Evolutionary conservation across 2,888 invertebrate species (phyloP).

Genomic region (Mesochorus sp.): DNA sequence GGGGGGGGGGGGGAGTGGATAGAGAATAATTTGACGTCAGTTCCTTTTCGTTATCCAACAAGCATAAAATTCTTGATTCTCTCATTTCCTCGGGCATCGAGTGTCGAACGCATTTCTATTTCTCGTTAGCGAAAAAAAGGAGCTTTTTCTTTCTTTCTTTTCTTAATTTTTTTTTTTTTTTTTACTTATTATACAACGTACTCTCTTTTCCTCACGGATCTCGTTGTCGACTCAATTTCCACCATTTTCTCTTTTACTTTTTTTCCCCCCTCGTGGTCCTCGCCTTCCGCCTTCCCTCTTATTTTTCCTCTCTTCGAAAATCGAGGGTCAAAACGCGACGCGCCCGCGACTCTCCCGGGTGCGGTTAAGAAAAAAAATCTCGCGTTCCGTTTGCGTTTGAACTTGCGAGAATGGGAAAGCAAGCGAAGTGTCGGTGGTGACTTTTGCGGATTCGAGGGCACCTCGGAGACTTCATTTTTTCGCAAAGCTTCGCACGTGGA

Average conservation of each 20-base stretch:
- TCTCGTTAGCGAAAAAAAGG: constrained; percentile 51
- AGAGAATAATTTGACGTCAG: too few relatives aligned
- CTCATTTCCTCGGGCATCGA: not conserved
- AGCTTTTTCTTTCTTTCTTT: not conserved
- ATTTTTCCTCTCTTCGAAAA: constrained; percentile 11
- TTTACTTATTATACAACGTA: not conserved
- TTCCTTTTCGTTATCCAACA: too few relatives aligned
- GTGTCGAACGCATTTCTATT: constrained; percentile 32
- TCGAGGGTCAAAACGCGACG: not conserved
- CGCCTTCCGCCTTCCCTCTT: constrained; percentile 14
- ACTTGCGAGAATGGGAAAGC: constrained; percentile 18
- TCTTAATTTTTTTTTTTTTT: not conserved
- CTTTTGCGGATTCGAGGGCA: not conserved
- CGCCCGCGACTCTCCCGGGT: constrained; percentile 21
- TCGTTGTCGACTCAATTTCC: not conserved
- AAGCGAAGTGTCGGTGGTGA: constrained; percentile 33
- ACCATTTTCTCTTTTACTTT: not conserved
- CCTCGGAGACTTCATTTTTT: constrained; percentile 53
- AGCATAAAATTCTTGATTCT: too few relatives aligned
- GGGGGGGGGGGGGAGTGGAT: too few relatives aligned
- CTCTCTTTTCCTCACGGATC: not conserved
- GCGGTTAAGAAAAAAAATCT: constrained; percentile 59
- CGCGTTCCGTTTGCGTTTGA: constrained; percentile 49
- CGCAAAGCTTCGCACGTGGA: constrained; percentile 46
- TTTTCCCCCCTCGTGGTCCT: not conserved